Evolutionary conservation across 2,113 vertebrate species (phyloP).

Genomic region (Agelaius phoeniceus): DNA sequence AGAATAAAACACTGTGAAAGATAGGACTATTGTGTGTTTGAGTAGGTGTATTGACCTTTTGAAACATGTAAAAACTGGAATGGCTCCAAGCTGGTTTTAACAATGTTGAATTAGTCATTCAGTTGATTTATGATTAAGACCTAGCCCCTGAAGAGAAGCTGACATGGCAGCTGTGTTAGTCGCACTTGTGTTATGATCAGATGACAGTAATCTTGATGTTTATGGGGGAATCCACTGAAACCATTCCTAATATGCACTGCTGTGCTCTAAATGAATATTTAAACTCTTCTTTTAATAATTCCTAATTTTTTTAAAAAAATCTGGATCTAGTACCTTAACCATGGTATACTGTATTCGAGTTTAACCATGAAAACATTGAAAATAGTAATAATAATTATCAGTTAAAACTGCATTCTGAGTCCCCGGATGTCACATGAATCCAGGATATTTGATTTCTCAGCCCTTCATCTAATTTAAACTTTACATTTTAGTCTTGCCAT

Average conservation of each 20-base stretch:
- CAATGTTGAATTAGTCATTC: slow-evolving; percentile 76
- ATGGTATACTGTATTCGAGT: not conserved
- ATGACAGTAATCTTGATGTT: slow-evolving; percentile 62
- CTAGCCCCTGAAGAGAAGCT: slow-evolving; percentile 66
- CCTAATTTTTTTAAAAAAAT: not conserved
- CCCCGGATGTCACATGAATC: slow-evolving; percentile 14
- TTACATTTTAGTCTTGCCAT: slow-evolving; percentile 40
- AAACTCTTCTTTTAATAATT: slow-evolving; percentile 1
- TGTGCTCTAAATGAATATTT: slow-evolving; percentile 20
- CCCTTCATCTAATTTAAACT: slow-evolving; percentile 45
- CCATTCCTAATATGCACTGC: not conserved
- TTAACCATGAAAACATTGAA: not conserved
- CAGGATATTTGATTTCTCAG: slow-evolving; percentile 40
- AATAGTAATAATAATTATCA: not conserved
- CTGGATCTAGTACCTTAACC: not conserved
- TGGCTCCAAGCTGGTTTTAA: slow-evolving; percentile 71
- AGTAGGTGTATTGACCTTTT: slow-evolving; percentile 86
- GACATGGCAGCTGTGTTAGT: slow-evolving; percentile 62
- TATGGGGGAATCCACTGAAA: slow-evolving; percentile 55
- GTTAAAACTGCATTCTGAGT: slow-evolving; percentile 20
- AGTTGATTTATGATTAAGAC: slow-evolving; percentile 72
- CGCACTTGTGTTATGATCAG: slow-evolving; percentile 58
- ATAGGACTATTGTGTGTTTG: slow-evolving; percentile 73
- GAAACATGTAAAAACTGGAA: slow-evolving; percentile 80
- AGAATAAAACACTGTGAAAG: slow-evolving; percentile 77